Evolutionary conservation across 1,140 invertebrate species (phyloP).

Genomic region (Bombus turneri): DNA sequence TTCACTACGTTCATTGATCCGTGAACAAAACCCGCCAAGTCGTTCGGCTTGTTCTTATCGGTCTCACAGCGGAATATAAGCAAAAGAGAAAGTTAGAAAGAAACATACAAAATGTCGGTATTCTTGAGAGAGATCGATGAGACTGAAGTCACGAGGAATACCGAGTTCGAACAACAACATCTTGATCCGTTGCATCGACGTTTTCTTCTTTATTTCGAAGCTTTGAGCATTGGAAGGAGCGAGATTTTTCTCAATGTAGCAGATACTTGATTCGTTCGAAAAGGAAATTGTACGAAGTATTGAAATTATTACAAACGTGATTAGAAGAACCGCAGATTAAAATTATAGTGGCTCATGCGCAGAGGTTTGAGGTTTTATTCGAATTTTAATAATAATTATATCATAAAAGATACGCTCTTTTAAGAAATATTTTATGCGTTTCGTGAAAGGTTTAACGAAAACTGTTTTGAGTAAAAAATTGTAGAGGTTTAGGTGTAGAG

Average conservation of each 20-base stretch:
- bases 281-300: not conserved
- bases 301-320: not conserved
- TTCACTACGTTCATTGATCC: slow-evolving; percentile 45
- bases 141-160: not conserved
- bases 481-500: too few relatives aligned
- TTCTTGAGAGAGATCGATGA: not conserved
- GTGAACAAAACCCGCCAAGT: slow-evolving; percentile 38
- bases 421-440: not conserved
- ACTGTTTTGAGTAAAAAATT: too few relatives aligned
- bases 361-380: not conserved
- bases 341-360: too few relatives aligned
- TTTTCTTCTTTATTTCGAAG: too few relatives aligned
- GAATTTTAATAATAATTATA: not conserved
- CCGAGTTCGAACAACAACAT: not conserved
- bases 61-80: not conserved
- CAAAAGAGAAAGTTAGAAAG: not conserved
- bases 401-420: not conserved
- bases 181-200: not conserved
- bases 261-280: too few relatives aligned
- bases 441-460: too few relatives aligned
- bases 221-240: not conserved
- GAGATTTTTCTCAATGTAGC: not conserved
- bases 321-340: not conserved
- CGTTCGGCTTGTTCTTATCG: slow-evolving; percentile 25
- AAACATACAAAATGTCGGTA: not conserved